phyloP scores from a whole-genome alignment of 2,113 vertebrate genomes.

The Dromas ardeola region DNA sequence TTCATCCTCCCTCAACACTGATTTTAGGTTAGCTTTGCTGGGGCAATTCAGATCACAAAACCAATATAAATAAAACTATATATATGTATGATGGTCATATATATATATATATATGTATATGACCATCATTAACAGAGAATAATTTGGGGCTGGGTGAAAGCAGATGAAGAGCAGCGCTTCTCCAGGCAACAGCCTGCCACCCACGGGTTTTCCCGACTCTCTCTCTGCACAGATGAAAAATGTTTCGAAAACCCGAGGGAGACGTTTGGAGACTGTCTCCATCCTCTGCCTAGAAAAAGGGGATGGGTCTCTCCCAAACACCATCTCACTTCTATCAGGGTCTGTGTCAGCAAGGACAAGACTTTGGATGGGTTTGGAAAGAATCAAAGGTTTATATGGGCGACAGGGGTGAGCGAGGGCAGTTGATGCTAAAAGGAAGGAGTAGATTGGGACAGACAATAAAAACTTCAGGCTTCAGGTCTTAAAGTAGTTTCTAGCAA shows the following conservation, averaged over 20 bases:
- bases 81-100: neutral
- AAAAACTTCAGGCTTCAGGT: neutral
- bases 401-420: neutral
- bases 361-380: neutral
- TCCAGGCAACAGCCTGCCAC: neutral
- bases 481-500: neutral
- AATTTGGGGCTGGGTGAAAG: neutral
- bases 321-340: neutral
- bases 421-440: neutral
- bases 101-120: no score
- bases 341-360: neutral
- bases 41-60: neutral
- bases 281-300: neutral
- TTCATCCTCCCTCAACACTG: neutral
- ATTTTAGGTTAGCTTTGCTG: neutral
- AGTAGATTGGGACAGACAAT: neutral
- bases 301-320: neutral
- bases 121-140: neutral
- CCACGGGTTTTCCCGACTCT: neutral
- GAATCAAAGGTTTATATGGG: neutral
- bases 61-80: neutral
- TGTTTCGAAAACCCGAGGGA: fast-evolving
- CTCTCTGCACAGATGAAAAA: neutral
- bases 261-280: neutral
- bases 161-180: neutral